Base-by-base conservation (phyloP, 2,888 invertebrate genomes). In the Lasius platythorax region DNA sequence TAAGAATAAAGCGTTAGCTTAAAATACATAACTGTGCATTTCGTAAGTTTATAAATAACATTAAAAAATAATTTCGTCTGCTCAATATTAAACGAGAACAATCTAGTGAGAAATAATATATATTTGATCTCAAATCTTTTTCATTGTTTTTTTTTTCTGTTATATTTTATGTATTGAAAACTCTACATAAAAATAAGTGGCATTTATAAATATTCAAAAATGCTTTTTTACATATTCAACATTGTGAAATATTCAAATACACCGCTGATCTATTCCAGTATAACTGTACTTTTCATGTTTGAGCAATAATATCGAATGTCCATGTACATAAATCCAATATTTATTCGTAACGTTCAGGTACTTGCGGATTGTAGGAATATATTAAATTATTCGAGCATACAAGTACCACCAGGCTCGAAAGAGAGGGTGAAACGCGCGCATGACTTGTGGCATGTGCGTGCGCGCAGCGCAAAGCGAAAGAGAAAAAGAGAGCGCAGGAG, bases 381-480 rank as follows among this genome's bases (percentile, higher is more conserved):
- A 68, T 78, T 68, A 68, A 78, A 78, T 78, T 56, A 68, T 53
- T 68, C n/a, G 61, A 75, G 64, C 28, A 61, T 43, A 46, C 46
- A 56, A 61, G 43, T 50, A 76, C 37, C 28, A 78, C 40, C 28
- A 5, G 12, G 68, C 12, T 53, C 28, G 68, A 50, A 82, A 84
- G 74, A 74, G 84, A 58, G 74, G 23, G 73, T 37, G 18, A 53
- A 23, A 64, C n/a, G 30, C 46, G 30, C 46, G 67, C 82, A 67
- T 84, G 82, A 84, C 82, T 84, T 82, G 82, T 68, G 67, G 74
- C 61, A 33, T 74, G 76, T 74, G 76, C 37, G 53, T 46, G 46
- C 46, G 56, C 56, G 58, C 23, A 33, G 33, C 11, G 61, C 6
- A 23, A 76, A 63, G 23, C 23, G 83, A 67, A 56, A 53, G n/a